Evolutionary conservation across 2,113 vertebrate species (phyloP).

Genomic region (Oreochromis aureus): DNA sequence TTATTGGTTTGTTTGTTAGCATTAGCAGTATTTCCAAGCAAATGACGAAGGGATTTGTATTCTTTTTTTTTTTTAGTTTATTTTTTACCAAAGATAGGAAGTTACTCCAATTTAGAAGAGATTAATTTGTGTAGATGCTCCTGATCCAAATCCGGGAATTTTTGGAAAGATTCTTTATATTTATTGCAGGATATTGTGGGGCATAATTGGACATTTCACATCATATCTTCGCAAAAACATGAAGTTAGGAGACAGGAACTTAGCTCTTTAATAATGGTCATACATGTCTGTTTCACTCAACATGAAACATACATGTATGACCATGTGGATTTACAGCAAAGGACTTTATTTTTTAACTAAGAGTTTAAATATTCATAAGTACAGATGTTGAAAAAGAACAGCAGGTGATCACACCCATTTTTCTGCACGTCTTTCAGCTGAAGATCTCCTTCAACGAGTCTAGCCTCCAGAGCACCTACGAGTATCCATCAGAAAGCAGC

Average conservation of each 20-base stretch:
- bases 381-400: background rate
- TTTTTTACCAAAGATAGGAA: background rate
- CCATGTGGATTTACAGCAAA: background rate
- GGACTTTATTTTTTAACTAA: background rate
- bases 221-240: background rate
- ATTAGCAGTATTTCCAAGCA: background rate
- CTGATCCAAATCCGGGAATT: background rate
- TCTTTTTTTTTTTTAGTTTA: background rate
- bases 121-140: background rate
- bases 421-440: constrained; percentile 69
- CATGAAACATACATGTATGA: background rate
- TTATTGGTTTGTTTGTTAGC: background rate
- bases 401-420: background rate
- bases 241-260: background rate
- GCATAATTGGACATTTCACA: background rate
- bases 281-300: background rate
- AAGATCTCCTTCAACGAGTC: constrained; percentile 95
- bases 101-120: background rate
- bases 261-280: background rate
- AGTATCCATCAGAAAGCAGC: constrained; percentile 90
- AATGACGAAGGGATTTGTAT: background rate
- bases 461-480: constrained; percentile 87
- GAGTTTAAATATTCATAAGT: background rate
- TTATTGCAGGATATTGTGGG: background rate
- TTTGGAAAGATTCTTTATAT: background rate